Conservation (phyloP, 1,140 invertebrate genomes). For the Tetramorium parvispinum region DNA sequence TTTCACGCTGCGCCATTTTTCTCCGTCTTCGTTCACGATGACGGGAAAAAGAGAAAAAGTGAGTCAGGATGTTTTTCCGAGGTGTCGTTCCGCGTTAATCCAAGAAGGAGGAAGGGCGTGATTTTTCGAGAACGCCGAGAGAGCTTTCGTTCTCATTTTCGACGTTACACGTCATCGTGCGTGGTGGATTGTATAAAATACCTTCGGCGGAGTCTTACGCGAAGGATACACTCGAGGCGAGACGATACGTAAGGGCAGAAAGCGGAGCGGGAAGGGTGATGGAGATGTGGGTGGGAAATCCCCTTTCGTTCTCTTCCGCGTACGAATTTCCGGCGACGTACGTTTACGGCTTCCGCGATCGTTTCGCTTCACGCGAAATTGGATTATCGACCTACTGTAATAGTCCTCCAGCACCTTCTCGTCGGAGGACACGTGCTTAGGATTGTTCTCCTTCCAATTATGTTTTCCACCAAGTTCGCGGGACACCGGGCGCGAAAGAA, state of each 20-base stretch:
- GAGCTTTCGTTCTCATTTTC: not conserved
- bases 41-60: not conserved
- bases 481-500: conserved; percentile 16
- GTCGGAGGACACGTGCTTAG: conserved; percentile 40
- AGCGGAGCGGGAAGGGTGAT: not conserved
- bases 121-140: not conserved
- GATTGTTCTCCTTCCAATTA: conserved; percentile 49
- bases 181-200: not conserved
- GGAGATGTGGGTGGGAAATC: not conserved
- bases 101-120: too few species aligned
- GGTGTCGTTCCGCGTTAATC: not conserved
- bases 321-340: conserved; percentile 60
- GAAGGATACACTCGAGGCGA: not conserved
- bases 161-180: not conserved
- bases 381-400: conserved; percentile 61
- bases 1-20: conserved; percentile 58
- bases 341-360: conserved; percentile 52
- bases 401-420: conserved; percentile 39
- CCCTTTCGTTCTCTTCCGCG: conserved; percentile 33
- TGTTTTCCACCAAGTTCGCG: conserved; percentile 34
- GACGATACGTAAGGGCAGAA: conserved; percentile 24
- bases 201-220: not conserved
- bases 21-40: conserved; percentile 6
- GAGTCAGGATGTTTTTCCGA: not conserved
- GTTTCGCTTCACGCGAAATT: conserved; percentile 63